Base-by-base conservation (phyloP, 2,797 vertebrate genomes). In the Falco berigora region DNA sequence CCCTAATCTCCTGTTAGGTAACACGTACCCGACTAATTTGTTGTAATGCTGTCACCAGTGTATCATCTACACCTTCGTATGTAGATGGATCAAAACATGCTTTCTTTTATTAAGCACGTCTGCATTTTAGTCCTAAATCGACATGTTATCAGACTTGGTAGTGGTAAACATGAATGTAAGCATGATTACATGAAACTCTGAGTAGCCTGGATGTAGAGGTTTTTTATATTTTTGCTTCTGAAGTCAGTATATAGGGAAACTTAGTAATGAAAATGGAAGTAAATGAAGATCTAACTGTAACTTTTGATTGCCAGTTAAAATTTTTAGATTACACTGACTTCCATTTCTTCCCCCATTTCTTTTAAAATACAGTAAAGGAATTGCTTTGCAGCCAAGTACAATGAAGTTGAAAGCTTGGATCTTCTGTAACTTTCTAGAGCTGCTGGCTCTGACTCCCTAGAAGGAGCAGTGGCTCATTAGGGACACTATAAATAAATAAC, bases 401-500 rank as follows among this genome's bases (percentile, higher is more conserved):
- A 3, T 47, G 53, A 38, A 0, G 2, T 12, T 89, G 34, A 9
- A 93, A 82, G 56, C 74, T 71, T 74, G 42, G 8, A 15, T 86
- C n/a, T 76, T 50, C 44, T 28, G 18, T 69, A 61, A 1, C 58
- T 86, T 87, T 64, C 36, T 77, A 12, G 49, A 1, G 4, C 74
- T 68, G 56, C 44, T 62, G 3, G 1, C 13, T 8, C 59, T 89
- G 53, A 49, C 40, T 24, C 22, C 68, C 27, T 30, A 34, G 63
- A 72, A 91, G 25, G n/a, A 85, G 17, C 8, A 21, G 40, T 67
- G 24, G 58, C 71, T 93, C 86, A 79, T 80, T 83, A 86, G 53
- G 88, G 91, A 66, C 52, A 16, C 59, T 93, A 86, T 91, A 94
- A 96, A 91, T 95, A 96, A 94, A 95, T 79, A 36, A 36, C 0